Evolutionary conservation across 2,113 vertebrate genomes (phyloP).

Genomic region (Gasterosteus nipponicus): DNA sequence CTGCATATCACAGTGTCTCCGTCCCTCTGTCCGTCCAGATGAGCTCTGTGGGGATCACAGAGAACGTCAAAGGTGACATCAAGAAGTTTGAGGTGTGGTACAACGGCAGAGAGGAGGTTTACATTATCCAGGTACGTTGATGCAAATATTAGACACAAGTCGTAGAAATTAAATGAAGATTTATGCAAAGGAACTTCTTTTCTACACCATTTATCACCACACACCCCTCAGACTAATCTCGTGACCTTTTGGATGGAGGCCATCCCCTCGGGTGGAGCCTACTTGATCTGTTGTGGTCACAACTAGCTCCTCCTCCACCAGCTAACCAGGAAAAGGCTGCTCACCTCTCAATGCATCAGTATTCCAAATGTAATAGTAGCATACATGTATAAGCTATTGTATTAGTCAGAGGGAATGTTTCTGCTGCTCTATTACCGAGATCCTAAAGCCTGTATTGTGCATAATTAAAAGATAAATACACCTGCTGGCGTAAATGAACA

Average conservation of each 20-base stretch:
- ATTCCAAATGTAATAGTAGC: not conserved
- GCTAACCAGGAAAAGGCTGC: not conserved
- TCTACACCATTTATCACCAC: not conserved
- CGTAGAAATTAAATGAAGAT: not conserved
- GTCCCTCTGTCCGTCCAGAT: slow-evolving; percentile 80
- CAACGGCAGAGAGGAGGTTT: slow-evolving; percentile 93
- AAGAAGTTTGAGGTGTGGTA: slow-evolving; percentile 97
- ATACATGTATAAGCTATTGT: not conserved
- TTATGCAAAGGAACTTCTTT: not conserved
- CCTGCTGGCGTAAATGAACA: not conserved
- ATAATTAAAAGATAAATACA: not conserved
- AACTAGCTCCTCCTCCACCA: not conserved
- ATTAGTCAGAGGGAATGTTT: not conserved
- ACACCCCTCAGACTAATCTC: not conserved
- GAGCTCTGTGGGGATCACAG: slow-evolving; percentile 92
- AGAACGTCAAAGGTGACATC: slow-evolving; percentile 91
- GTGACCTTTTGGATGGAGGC: not conserved
- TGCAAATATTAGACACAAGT: not conserved
- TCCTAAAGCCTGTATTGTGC: too few species aligned
- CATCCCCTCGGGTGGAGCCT: not conserved
- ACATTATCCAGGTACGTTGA: slow-evolving; percentile 91
- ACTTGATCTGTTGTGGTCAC: not conserved
- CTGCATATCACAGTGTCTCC: slow-evolving; percentile 1
- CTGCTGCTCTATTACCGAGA: too few species aligned
- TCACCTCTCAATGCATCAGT: not conserved